phyloP scores from a whole-genome alignment of 2,113 vertebrate species.

The Labrus mixtus region DNA sequence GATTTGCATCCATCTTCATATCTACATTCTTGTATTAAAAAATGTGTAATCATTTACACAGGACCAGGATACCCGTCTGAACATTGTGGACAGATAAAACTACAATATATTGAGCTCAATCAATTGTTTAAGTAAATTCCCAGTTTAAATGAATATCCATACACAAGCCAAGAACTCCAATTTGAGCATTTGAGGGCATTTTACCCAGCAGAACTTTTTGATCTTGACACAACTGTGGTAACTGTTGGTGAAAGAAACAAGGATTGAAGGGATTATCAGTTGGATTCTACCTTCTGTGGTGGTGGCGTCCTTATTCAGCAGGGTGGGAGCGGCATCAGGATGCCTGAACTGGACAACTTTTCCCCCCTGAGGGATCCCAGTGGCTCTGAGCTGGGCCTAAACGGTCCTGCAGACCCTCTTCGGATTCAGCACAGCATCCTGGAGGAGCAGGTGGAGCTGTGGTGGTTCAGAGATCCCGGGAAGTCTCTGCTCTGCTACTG shows the following conservation, averaged over 20 bases:
- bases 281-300: constrained; percentile 31
- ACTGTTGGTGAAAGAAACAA: not conserved
- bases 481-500: constrained; percentile 93
- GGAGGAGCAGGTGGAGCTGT: constrained; percentile 96
- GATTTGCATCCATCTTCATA: constrained; percentile 17
- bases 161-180: constrained; percentile 1
- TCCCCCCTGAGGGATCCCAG: constrained; percentile 70
- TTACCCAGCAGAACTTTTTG: not conserved
- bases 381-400: constrained; percentile 45
- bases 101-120: constrained; percentile 14
- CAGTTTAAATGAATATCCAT: not conserved
- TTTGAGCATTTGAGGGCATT: constrained; percentile 6
- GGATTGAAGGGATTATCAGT: not conserved
- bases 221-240: not conserved
- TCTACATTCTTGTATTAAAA: not conserved
- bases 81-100: constrained; percentile 27
- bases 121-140: not conserved
- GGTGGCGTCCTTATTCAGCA: constrained; percentile 45
- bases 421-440: constrained; percentile 90
- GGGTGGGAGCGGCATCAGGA: constrained; percentile 65
- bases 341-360: constrained; percentile 88
- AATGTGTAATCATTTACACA: constrained; percentile 8
- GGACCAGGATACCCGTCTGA: constrained; percentile 30
- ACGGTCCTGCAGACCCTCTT: constrained; percentile 65
- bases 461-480: constrained; percentile 96